Evolutionary conservation across 2,113 vertebrate species (phyloP), one percentile per base, ranked within the genome.

Genomic region (Centropus bengalensis): DNA sequence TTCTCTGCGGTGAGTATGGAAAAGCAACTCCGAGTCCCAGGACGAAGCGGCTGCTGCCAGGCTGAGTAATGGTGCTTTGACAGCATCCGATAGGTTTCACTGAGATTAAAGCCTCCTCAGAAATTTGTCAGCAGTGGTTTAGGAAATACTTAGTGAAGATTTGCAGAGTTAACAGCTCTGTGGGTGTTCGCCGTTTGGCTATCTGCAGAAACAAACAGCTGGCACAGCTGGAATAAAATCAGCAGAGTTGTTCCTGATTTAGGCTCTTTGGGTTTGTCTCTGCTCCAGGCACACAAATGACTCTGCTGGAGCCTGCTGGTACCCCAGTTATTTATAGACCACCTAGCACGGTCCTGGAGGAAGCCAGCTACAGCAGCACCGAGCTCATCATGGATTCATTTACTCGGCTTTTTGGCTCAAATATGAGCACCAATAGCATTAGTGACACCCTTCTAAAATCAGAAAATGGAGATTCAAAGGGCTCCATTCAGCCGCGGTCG

Each of bases 81-180:
- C 91, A 95, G 58, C 70, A 82, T 59, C 90, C 87, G 74, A 27
- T 73, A 85, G 86, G 80, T 76, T 94, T 85, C 38, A 63, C 12
- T 62, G 79, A 88, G 79, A 95, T 83, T 86, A 83, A 94, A 79
- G 87, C 82, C 91, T 89, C 36, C 6, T 91, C 79, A 96, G 89
- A 94, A 95, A 88, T 81, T 83, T 93, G 84, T 95, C 94, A 91
- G 85, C 85, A 95, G 82, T 74, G 91, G 85, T 96, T 94, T 88
- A 88, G 88, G 79, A 91, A 96, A 94, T 83, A 74, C 92, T 89
- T 64, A 32, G 55, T 56, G 68, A 88, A 91, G 95, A 93, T 96
- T 45, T 95, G 79, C 94, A 93, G 93, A 95, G 93, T 60, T 96
- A 89, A 95, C 78, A 91, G 23, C 79, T 89, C 86, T 56, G 68